Evolutionary conservation across 2,113 vertebrate species (phyloP).

Genomic region (Indicator indicator): DNA sequence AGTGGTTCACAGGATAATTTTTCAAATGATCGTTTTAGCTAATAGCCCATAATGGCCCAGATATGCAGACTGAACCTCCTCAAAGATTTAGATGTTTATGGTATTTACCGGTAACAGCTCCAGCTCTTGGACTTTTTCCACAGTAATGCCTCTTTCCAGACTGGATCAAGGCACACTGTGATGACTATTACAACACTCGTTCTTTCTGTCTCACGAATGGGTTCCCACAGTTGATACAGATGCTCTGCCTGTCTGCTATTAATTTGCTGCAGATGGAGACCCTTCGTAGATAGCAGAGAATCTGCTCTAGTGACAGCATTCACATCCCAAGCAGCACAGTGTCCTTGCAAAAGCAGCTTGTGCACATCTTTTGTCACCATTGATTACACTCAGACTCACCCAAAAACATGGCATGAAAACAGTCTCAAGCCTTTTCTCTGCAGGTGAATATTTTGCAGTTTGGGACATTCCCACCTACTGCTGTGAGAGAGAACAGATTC

Average conservation of each 20-base stretch:
- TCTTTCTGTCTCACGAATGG: not conserved
- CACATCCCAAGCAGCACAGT: not conserved
- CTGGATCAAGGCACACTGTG: not conserved
- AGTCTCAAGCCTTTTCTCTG: not conserved
- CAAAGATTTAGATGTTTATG: constrained; percentile 57
- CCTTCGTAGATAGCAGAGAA: not conserved
- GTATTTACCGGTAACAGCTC: constrained; percentile 39
- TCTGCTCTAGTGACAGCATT: not conserved
- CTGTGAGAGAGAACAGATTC: not conserved
- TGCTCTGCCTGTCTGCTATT: not conserved
- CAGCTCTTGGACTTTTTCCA: constrained; percentile 38
- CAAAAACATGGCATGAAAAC: not conserved
- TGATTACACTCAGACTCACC: not conserved
- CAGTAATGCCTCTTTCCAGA: constrained; percentile 11
- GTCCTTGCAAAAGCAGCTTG: not conserved
- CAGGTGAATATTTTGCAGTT: not conserved
- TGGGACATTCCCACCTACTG: not conserved
- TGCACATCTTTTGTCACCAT: not conserved
- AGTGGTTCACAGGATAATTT: constrained; percentile 47
- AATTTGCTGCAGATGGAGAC: not conserved
- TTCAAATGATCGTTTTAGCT: constrained; percentile 59
- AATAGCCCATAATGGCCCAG: constrained; percentile 51
- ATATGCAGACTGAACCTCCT: constrained; percentile 44
- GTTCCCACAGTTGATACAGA: not conserved
- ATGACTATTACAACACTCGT: not conserved